Percentiles rank a stretch among this genome's conserved stretches.
phyloP scores from a whole-genome alignment of 2,113 vertebrate species.

The Diadophis punctatus region DNA sequence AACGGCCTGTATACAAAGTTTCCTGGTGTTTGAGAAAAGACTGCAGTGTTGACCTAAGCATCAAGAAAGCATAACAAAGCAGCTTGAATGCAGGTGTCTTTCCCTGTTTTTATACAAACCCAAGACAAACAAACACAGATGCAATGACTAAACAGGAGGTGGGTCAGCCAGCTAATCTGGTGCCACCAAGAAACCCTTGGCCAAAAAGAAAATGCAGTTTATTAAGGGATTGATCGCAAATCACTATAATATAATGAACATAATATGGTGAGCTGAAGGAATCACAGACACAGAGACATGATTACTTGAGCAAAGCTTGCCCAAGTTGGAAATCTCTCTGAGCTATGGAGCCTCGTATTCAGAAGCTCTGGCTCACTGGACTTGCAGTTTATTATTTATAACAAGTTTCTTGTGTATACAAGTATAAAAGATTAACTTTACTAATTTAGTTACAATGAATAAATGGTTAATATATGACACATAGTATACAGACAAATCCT shows the following conservation, averaged over 20 bases:
- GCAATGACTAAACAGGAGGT: background rate
- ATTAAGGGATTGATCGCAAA: background rate
- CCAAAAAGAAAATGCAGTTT: background rate
- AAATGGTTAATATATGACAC: too few species aligned
- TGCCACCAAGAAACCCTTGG: background rate
- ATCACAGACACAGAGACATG: too few species aligned
- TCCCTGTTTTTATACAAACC: background rate
- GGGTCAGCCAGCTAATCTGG: background rate
- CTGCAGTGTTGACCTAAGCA: conserved; percentile 84
- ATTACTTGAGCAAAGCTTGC: too few species aligned
- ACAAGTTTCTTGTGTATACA: too few species aligned
- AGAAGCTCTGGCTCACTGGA: too few species aligned
- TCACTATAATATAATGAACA: background rate
- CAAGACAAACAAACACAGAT: background rate
- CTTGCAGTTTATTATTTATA: too few species aligned
- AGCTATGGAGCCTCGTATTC: too few species aligned
- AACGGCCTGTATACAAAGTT: conserved; percentile 27
- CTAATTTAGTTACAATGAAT: too few species aligned
- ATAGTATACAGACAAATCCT: too few species aligned
- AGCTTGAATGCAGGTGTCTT: background rate
- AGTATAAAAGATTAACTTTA: too few species aligned
- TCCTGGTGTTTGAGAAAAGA: conserved; percentile 85
- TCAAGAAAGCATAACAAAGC: conserved; percentile 11
- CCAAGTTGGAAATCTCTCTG: too few species aligned
- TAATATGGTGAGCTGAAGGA: background rate